Conservation (phyloP, 2,797 vertebrate genomes). For the Salarias fasciatus region DNA sequence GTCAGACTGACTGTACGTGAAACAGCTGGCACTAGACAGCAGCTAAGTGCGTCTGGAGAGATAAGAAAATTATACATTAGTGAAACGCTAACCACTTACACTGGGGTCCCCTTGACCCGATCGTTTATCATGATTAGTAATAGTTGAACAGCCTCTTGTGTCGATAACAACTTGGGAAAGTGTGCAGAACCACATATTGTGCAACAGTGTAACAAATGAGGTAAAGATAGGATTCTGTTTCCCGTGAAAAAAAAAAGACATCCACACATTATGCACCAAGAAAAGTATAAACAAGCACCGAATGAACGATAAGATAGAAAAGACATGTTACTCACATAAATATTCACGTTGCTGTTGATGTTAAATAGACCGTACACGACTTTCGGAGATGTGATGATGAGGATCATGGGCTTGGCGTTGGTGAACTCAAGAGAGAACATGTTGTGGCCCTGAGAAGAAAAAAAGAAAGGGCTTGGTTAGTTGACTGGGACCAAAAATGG, state of each 20-base stretch:
- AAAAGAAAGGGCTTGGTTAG: constrained; percentile 9
- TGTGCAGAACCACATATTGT: neutral
- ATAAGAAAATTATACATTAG: constrained; percentile 29
- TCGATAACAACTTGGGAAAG: neutral
- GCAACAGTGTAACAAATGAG: neutral
- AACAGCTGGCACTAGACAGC: constrained; percentile 62
- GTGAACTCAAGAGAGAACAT: constrained; percentile 32
- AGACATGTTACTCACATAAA: constrained; percentile 72
- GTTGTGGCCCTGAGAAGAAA: constrained; percentile 4
- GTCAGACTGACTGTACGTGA: constrained; percentile 45
- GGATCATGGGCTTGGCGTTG: constrained; percentile 48
- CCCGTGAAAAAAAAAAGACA: neutral
- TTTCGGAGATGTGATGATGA: constrained; percentile 64
- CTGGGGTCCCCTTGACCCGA: constrained; percentile 2
- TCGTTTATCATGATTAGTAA: constrained; percentile 21
- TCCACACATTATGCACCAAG: neutral
- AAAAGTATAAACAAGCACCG: neutral
- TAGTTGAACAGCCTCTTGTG: neutral
- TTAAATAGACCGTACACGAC: fast-evolving
- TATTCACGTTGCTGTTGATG: constrained; percentile 15
- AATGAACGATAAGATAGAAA: too few species aligned
- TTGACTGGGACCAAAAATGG: neutral
- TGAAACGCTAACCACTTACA: constrained; percentile 8
- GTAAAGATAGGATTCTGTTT: neutral
- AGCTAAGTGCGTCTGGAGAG: constrained; percentile 47